Evolutionary conservation across 2,888 invertebrate genomes (phyloP), one percentile per base, ranked within the genome.

Genomic region (Leucophenga maculata): DNA sequence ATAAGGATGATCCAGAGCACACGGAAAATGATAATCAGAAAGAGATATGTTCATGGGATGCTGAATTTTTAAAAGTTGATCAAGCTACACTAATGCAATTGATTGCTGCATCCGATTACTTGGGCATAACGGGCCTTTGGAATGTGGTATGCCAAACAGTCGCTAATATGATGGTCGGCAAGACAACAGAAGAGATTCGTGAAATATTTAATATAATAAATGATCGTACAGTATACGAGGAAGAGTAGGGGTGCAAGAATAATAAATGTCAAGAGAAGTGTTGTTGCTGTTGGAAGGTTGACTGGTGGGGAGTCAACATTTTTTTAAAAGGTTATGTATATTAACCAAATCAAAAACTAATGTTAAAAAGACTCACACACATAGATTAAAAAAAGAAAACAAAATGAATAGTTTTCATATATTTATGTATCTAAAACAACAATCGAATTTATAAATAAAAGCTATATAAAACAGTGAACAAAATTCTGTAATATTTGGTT

Each of bases 11-110:
- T 88, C 97, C 97, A 26, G 96, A 97, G 69, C 94, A 98, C 86
- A 99, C 98, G 85, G 91, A 99, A n/a, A 99, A 98, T 0, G 99
- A 99, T 87, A n/a, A n/a, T n/a, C n/a, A n/a, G n/a, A n/a, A n/a
- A n/a, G 99, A 99, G 86, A 99, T 99, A 78, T 96, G 96, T 26
- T 97, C 97, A 0, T 99, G 99, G 99, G 99, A 99, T 90, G 97
- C 97, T 0, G 99, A 99, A 88, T 99, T 99, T 86, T 90, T 99
- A 11, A 99, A 99, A 91, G 98, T 99, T 44, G 98, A 98, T 88
- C 98, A 98, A 88, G 97, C 97, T 71, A 98, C 98, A 1, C 90
- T 99, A 14, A 98, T 98, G 87, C 98, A 98, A 90, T 90, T 99
- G 54, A 98, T 99, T 83, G 90, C 98, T 90, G 98, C 98, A 64